These are phyloP conservation scores for Diplodus sargus DNA, from an alignment of 2,797 vertebrate species.

Conservation along the genomic window DNA sequence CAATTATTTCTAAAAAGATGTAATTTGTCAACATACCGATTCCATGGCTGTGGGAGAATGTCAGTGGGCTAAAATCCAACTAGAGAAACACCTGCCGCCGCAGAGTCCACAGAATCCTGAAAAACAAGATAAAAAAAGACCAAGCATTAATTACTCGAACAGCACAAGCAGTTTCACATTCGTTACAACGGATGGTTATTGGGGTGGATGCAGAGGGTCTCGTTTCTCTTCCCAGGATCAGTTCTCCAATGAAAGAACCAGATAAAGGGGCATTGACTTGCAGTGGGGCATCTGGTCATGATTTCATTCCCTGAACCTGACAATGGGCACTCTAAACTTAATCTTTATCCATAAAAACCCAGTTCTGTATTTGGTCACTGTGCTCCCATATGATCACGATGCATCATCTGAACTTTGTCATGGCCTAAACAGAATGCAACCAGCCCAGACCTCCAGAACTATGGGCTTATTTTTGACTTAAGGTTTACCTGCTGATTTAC, in stretches of 20 bases:
- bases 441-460: background rate
- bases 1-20: conserved; percentile 18
- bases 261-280: background rate
- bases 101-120: conserved; percentile 82
- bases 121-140: conserved; percentile 70
- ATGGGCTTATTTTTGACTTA: background rate
- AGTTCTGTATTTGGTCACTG: background rate
- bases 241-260: conserved; percentile 12
- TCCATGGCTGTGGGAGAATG: conserved; percentile 88
- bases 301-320: background rate
- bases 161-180: conserved; percentile 63
- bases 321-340: background rate
- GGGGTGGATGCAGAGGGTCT: conserved; percentile 32
- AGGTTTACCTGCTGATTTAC: background rate
- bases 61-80: conserved; percentile 86
- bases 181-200: conserved; percentile 24
- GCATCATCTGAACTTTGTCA: background rate
- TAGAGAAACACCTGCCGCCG: conserved; percentile 70
- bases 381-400: background rate
- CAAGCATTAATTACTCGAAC: conserved; percentile 68
- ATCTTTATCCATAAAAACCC: conserved; percentile 4
- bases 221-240: conserved; percentile 37
- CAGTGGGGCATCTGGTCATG: conserved; percentile 1
- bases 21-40: conserved; percentile 85
- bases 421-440: background rate